Base-by-base conservation (phyloP, 1,140 invertebrate species). In the Diuraphis noxia region DNA sequence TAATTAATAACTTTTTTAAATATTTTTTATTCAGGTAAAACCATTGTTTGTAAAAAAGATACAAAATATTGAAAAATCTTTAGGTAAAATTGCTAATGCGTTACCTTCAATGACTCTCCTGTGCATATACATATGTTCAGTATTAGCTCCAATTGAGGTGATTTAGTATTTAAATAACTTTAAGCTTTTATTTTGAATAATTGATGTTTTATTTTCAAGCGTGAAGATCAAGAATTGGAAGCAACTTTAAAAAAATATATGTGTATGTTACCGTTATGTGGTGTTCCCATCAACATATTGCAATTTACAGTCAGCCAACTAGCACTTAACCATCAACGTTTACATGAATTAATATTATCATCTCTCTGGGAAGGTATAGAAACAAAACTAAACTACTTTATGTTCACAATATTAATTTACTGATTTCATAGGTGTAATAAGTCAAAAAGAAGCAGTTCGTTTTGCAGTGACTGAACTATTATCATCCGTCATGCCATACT, bases 351-450 rank as follows among this genome's bases (percentile, higher is more conserved):
- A 72, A 49, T 93, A 25, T 88, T 97, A 88, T 94, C 95, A 91
- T 95, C 96, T 92, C 94, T 97, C 36, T 96, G 96, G 95, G 96
- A 96, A 93, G 95, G 95, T 96, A 94, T 94, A 94, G 93, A 49
- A 23, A 91, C 88, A 46, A 88, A 23, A 81, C 19, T 85, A 34
- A n/a, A 85, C 2, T 0, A 30, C 36, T 91, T 82, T 25, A 43
- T 63, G 25, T 6, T 30, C 25, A 41, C 10, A 40, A 41, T 41
- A 72, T 77, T 79, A 25, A 88, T 87, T 91, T 92, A 46, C 87
- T 43, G 30, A 25, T 93, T 93, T 93, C 93, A 89, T 92, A 94
- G 96, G 95, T 88, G 96, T 96, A 30, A 95, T 96, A 4, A 96
- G 96, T 94, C 94, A 95, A 92, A 95, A 95, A 92, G 93, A 95